These are phyloP conservation scores for Arenicola marina DNA, from an alignment of 2,888 invertebrate species.

Conservation along the genomic window DNA sequence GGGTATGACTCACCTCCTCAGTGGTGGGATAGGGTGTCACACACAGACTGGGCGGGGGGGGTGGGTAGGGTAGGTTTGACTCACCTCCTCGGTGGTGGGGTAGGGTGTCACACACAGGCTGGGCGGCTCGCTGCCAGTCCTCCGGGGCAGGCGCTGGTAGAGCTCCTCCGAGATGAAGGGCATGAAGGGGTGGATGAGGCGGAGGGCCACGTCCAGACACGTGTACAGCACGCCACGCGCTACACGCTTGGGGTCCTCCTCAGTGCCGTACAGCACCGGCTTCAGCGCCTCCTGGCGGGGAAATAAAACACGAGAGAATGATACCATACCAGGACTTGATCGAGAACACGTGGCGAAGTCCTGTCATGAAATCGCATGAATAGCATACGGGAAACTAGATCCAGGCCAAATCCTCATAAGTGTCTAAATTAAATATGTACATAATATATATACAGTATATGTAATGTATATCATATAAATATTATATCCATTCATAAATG, in stretches of 20 bases:
- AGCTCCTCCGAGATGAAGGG: constrained; percentile 95
- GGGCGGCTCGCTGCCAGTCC: constrained; percentile 63
- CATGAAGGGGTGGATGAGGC: constrained; percentile 94
- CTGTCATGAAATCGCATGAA: too few relatives aligned
- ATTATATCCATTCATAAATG: too few relatives aligned
- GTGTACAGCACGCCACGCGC: constrained; percentile 80
- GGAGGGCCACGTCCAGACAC: constrained; percentile 81
- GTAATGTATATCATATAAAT: too few relatives aligned
- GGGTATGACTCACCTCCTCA: constrained; percentile 51
- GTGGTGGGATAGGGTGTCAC: constrained; percentile 81
- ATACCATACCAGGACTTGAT: too few relatives aligned
- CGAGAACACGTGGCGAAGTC: too few relatives aligned
- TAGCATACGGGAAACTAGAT: too few relatives aligned
- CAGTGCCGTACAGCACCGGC: constrained; percentile 73
- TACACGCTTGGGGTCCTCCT: constrained; percentile 65
- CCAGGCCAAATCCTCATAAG: too few relatives aligned
- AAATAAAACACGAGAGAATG: too few relatives aligned
- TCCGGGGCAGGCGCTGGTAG: constrained; percentile 78
- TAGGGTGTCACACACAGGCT: constrained; percentile 90
- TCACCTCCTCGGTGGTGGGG: constrained; percentile 67
- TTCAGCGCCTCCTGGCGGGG: constrained; percentile 83
- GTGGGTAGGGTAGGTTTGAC: too few relatives aligned
- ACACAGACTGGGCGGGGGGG: constrained; percentile 81
- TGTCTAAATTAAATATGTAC: too few relatives aligned
- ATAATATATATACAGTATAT: too few relatives aligned